Percentiles rank a stretch among this genome's conserved stretches.
Evolutionary conservation across 2,113 vertebrate genomes (phyloP).

Genomic region (Alligator sinensis): DNA sequence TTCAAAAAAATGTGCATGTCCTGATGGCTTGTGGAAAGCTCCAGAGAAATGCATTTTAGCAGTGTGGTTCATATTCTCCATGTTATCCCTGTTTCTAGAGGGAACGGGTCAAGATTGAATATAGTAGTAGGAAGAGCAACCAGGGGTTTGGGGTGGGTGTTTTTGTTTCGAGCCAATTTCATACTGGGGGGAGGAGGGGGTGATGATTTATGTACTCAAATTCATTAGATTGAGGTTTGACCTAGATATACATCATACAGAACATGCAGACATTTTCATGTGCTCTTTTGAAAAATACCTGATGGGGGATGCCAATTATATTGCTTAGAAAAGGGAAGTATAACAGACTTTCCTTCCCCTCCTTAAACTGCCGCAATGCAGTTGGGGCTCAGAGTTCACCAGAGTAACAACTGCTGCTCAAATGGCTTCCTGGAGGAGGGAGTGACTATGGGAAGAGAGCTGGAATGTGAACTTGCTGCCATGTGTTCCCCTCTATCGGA

Average conservation of each 20-base stretch:
- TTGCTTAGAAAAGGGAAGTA: neutral
- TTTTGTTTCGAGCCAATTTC: no score
- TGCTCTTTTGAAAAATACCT: neutral
- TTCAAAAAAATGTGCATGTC: neutral
- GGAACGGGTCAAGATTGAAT: neutral
- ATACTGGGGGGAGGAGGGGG: no score
- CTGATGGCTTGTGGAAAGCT: neutral
- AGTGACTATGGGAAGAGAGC: slow-evolving; percentile 32
- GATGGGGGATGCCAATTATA: neutral
- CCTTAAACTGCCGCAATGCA: slow-evolving; percentile 51
- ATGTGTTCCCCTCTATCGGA: slow-evolving; percentile 43
- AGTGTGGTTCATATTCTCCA: neutral
- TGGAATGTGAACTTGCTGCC: slow-evolving; percentile 38
- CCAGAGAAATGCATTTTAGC: neutral
- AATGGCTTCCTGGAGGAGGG: neutral
- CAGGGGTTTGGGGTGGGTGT: no score
- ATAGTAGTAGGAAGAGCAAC: neutral
- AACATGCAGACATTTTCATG: neutral
- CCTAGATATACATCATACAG: neutral
- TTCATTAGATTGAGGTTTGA: neutral
- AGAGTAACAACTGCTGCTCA: slow-evolving; percentile 11
- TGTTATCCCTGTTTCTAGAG: neutral
- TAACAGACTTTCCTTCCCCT: neutral
- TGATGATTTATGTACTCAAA: no score
- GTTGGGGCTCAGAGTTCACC: slow-evolving; percentile 21